phyloP scores from a whole-genome alignment of 1,140 invertebrate genomes.

The Hylaeus volcanicus region DNA sequence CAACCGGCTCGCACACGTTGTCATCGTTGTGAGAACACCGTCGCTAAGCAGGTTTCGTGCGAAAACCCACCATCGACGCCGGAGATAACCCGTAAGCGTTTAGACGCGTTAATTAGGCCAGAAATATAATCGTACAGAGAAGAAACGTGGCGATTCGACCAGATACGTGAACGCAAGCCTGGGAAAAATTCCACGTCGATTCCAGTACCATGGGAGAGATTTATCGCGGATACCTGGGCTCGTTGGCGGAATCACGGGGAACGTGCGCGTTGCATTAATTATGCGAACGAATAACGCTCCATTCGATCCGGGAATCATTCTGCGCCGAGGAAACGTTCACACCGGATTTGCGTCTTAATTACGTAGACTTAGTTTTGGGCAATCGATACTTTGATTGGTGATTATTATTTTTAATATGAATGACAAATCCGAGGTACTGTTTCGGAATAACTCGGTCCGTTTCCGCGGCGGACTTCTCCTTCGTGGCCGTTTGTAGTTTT shows the following conservation, averaged over 20 bases:
- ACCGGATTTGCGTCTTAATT: no score
- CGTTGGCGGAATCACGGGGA: background rate
- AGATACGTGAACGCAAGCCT: background rate
- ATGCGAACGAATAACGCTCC: no score
- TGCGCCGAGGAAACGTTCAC: no score
- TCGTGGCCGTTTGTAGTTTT: no score
- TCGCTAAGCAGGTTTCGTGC: slow-evolving; percentile 16
- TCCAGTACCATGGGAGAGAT: background rate
- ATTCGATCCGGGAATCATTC: no score
- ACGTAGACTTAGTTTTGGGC: no score
- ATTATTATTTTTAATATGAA: no score
- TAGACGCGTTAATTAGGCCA: slow-evolving; percentile 32
- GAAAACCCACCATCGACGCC: background rate
- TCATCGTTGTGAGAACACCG: slow-evolving; percentile 49
- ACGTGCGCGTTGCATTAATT: background rate
- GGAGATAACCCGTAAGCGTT: background rate
- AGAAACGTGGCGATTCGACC: background rate
- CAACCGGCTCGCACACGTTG: slow-evolving; percentile 20
- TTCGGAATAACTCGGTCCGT: no score
- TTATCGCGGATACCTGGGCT: background rate
- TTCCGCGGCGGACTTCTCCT: no score
- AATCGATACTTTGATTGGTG: no score
- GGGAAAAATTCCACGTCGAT: background rate
- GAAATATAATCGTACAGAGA: background rate
- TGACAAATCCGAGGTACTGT: no score